Conservation (phyloP, 2,797 vertebrate genomes). For the Phalanger gymnotis region DNA sequence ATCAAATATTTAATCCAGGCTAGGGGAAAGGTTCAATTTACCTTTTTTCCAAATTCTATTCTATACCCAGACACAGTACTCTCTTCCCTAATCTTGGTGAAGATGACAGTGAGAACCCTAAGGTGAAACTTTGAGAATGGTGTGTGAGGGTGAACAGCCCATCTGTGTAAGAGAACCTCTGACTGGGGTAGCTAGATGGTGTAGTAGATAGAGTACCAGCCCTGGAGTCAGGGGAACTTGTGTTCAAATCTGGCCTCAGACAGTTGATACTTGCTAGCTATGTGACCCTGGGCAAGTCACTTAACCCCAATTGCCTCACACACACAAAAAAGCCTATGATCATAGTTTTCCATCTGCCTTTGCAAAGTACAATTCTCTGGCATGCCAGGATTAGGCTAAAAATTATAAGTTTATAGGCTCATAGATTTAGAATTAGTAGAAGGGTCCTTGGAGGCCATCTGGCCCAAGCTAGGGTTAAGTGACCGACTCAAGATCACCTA, state of each 20-base stretch:
- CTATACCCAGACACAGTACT: not conserved
- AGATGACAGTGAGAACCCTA: not conserved
- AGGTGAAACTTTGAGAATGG: not conserved
- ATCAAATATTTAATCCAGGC: not conserved
- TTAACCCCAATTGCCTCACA: too few species aligned
- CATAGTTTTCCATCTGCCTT: not conserved
- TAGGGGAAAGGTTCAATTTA: not conserved
- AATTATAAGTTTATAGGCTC: not conserved
- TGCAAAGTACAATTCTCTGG: not conserved
- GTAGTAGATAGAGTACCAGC: too few species aligned
- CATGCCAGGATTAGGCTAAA: not conserved
- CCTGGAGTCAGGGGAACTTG: too few species aligned
- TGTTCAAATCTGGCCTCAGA: too few species aligned
- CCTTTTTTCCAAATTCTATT: not conserved
- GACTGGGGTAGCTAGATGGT: too few species aligned
- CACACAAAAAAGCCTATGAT: not conserved
- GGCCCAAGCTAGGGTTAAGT: not conserved
- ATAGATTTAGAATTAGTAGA: not conserved
- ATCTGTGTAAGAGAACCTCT: not conserved
- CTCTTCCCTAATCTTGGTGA: not conserved
- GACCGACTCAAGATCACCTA: not conserved
- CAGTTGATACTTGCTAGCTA: too few species aligned
- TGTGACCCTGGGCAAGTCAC: too few species aligned
- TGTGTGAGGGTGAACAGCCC: not conserved
- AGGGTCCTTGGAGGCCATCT: not conserved